Conservation (phyloP, 2,113 vertebrate genomes). For the Bucco capensis region DNA sequence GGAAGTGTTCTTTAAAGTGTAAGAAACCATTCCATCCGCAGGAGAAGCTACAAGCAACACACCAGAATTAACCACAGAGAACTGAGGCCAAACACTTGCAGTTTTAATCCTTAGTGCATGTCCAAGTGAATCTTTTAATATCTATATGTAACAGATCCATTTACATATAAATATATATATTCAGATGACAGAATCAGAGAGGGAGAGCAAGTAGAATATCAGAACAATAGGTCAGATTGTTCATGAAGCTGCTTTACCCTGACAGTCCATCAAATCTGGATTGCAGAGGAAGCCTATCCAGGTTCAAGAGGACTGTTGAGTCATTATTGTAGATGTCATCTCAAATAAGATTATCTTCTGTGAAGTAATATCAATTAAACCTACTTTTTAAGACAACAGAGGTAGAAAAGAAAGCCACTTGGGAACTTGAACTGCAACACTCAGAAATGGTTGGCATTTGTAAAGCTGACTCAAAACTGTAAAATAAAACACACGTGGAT, state of each 20-base stretch:
- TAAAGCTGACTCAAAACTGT: conserved; percentile 52
- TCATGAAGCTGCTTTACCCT: neutral
- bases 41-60: neutral
- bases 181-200: neutral
- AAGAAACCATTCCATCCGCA: neutral
- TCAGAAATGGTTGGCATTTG: conserved; percentile 55
- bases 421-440: neutral
- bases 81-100: neutral
- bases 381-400: neutral
- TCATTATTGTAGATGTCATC: neutral
- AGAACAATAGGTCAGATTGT: neutral
- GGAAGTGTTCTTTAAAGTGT: neutral
- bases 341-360: neutral
- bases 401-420: neutral
- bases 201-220: neutral
- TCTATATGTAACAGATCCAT: neutral
- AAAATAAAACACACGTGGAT: conserved; percentile 35
- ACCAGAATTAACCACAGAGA: neutral
- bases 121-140: neutral
- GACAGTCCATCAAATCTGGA: neutral
- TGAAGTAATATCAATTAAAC: neutral
- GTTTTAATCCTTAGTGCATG: neutral
- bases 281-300: neutral
- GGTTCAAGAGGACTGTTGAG: neutral
- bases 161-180: too few species aligned